phyloP scores from a whole-genome alignment of 2,113 vertebrate genomes.

The Cebus imitator region DNA sequence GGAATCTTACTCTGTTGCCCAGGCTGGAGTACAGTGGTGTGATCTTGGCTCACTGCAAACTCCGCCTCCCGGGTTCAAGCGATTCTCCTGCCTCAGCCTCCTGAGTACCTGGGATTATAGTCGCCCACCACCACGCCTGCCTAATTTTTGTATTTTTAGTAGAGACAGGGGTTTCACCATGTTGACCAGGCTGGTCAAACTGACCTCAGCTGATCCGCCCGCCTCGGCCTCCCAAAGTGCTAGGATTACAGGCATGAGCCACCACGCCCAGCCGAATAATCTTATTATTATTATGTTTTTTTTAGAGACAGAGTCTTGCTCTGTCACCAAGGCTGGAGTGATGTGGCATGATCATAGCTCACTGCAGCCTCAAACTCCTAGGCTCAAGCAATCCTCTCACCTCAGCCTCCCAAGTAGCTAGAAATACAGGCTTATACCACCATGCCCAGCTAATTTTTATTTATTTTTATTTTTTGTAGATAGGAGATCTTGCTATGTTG shows the following conservation, averaged over 20 bases:
- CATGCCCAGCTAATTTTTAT: background rate
- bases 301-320: background rate
- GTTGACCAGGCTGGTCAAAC: background rate
- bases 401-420: background rate
- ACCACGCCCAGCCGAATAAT: too few relatives aligned
- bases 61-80: background rate
- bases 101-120: background rate
- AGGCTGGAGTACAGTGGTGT: background rate
- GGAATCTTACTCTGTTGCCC: background rate
- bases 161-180: background rate
- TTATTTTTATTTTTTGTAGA: background rate
- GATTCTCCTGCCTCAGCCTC: background rate
- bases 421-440: background rate
- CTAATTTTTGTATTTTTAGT: background rate
- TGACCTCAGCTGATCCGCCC: background rate
- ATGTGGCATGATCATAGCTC: background rate
- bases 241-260: background rate
- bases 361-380: background rate
- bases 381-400: background rate
- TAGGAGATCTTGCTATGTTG: background rate
- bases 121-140: too few relatives aligned
- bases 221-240: background rate
- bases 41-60: background rate
- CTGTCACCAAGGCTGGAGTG: background rate
- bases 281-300: background rate